Conservation (phyloP, 1,140 invertebrate species). For the Lordiphosa mommai region DNA sequence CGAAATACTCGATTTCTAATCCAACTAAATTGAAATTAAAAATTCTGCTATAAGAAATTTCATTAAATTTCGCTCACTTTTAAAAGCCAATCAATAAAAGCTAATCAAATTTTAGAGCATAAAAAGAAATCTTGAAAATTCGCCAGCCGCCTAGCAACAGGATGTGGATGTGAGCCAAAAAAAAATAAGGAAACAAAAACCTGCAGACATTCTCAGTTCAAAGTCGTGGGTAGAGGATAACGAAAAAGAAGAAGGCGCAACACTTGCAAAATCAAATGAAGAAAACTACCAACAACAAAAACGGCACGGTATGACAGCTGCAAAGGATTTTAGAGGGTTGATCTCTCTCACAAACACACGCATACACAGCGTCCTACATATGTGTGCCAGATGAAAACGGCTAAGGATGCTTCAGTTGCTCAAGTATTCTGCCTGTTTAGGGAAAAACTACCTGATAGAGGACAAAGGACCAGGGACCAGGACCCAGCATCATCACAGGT, state of each 20-base stretch:
- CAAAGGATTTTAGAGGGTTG: constrained; percentile 64
- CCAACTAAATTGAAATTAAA: no score
- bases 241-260: constrained; percentile 34
- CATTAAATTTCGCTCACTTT: no score
- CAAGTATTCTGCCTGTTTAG: constrained; percentile 32
- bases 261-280: constrained; percentile 71
- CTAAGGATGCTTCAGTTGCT: constrained; percentile 41
- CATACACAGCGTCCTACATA: constrained; percentile 30
- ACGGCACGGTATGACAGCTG: constrained; percentile 42
- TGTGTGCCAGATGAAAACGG: constrained; percentile 69
- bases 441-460: constrained; percentile 65
- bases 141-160: constrained; percentile 57
- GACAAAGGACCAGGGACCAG: constrained; percentile 44
- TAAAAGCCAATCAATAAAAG: no score
- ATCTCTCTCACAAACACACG: constrained; percentile 21
- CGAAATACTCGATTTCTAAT: no score
- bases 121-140: constrained; percentile 13
- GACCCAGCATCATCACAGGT: constrained; percentile 40
- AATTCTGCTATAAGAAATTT: no score
- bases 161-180: constrained; percentile 13
- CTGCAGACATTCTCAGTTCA: background rate
- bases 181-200: constrained; percentile 8
- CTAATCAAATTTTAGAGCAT: background rate
- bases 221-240: background rate
- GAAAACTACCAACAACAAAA: constrained; percentile 38